Evolutionary conservation across 92 coral and sea anemone species (phyloP).

Genomic region (Paragorgia papillata): DNA sequence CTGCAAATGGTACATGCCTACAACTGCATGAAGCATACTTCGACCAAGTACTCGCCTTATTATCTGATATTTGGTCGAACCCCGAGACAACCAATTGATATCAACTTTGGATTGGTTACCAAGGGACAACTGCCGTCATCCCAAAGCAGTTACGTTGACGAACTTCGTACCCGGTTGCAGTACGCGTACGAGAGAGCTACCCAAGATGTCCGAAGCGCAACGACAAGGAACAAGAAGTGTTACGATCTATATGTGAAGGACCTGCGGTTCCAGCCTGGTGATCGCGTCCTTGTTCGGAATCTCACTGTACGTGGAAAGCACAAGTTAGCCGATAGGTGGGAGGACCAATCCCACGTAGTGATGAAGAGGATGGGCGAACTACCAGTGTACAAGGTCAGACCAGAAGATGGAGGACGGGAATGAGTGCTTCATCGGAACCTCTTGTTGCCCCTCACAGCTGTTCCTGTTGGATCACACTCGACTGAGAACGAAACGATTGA

Average conservation of each 20-base stretch:
- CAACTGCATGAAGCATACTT: constrained; percentile 20
- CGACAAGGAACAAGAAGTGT: too few species aligned
- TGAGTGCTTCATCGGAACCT: neutral
- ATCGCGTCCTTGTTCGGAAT: constrained; percentile 32
- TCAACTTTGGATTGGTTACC: too few species aligned
- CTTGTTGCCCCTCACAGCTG: neutral
- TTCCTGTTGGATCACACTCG: too few species aligned
- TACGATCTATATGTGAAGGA: too few species aligned
- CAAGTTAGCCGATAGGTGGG: constrained; percentile 40
- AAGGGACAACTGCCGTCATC: too few species aligned
- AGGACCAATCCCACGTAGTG: constrained; percentile 24
- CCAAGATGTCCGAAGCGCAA: too few species aligned
- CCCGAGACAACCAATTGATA: too few species aligned
- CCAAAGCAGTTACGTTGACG: too few species aligned
- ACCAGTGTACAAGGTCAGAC: neutral
- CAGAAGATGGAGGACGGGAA: neutral
- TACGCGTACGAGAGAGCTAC: too few species aligned
- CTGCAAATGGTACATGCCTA: constrained; percentile 24
- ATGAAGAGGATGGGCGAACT: neutral
- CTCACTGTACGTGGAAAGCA: constrained; percentile 44
- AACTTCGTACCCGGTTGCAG: too few species aligned
- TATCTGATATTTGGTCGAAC: too few species aligned
- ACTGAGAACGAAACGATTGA: too few species aligned
- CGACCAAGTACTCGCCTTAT: neutral
- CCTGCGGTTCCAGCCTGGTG: constrained; percentile 42